Percentiles rank a stretch among this genome's conserved stretches.
phyloP scores from a whole-genome alignment of 2,113 vertebrate species.

The Gymnarchus niloticus region DNA sequence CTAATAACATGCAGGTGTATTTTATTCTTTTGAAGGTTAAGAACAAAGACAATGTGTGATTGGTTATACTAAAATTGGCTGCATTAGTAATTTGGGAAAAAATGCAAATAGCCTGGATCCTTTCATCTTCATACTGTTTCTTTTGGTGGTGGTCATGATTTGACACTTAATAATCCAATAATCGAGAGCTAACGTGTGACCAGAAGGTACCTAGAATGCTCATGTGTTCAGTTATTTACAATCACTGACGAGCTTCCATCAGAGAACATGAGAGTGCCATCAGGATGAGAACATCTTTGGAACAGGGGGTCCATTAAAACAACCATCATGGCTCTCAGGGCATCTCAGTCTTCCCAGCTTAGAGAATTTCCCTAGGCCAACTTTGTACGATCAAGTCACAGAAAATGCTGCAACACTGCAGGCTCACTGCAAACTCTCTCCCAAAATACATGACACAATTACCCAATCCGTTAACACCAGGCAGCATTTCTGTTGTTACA shows the following conservation, averaged over 20 bases:
- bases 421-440: too few species aligned
- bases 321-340: background rate
- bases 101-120: background rate
- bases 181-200: background rate
- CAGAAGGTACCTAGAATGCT: background rate
- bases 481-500: background rate
- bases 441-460: background rate
- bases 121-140: background rate
- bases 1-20: background rate
- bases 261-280: background rate
- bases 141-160: background rate
- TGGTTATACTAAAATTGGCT: background rate
- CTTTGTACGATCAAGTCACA: background rate
- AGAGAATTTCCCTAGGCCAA: background rate
- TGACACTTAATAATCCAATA: background rate
- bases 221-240: background rate
- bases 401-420: background rate
- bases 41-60: background rate
- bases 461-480: background rate
- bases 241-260: background rate
- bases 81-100: too few species aligned
- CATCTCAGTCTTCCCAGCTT: background rate
- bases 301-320: background rate
- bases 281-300: background rate
- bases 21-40: background rate